Percentiles rank a stretch among this genome's conserved stretches.
phyloP scores from a whole-genome alignment of 2,113 vertebrate genomes.

The Phaethornis superciliosus region DNA sequence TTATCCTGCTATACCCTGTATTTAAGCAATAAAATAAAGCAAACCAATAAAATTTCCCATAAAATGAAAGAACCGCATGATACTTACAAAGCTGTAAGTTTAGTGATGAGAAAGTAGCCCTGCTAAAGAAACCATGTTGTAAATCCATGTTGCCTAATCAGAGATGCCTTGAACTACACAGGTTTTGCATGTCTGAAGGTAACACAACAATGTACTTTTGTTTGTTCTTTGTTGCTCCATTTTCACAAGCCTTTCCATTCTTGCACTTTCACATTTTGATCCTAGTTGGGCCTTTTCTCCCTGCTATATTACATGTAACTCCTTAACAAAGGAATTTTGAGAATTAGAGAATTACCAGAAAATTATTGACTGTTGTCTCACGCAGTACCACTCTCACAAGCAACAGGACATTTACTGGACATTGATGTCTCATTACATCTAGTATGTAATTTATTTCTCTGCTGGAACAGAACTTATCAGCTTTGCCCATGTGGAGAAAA shows the following conservation, averaged over 20 bases:
- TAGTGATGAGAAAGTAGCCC: background rate
- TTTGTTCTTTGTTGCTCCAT: background rate
- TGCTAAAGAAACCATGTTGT: background rate
- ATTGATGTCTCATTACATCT: constrained; percentile 76
- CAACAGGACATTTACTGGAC: constrained; percentile 73
- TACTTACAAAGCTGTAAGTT: rapidly evolving
- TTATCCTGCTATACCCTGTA: rapidly evolving
- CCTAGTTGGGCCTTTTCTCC: background rate
- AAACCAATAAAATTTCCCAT: background rate
- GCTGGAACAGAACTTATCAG: constrained; percentile 78
- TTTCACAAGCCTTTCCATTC: background rate
- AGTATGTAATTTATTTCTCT: constrained; percentile 81
- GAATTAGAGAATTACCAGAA: constrained; percentile 76
- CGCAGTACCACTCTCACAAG: constrained; percentile 43
- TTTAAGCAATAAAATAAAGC: background rate
- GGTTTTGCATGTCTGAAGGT: background rate
- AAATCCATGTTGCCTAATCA: background rate
- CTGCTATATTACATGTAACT: background rate
- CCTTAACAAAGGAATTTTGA: constrained; percentile 41
- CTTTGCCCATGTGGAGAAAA: constrained; percentile 78
- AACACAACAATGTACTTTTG: background rate
- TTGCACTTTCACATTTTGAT: background rate
- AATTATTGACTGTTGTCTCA: constrained; percentile 68
- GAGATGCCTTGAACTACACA: background rate
- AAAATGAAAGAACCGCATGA: rapidly evolving